These are phyloP conservation scores for Drosophila dives DNA, from an alignment of 2,888 invertebrate genomes.

Conservation along the genomic window DNA sequence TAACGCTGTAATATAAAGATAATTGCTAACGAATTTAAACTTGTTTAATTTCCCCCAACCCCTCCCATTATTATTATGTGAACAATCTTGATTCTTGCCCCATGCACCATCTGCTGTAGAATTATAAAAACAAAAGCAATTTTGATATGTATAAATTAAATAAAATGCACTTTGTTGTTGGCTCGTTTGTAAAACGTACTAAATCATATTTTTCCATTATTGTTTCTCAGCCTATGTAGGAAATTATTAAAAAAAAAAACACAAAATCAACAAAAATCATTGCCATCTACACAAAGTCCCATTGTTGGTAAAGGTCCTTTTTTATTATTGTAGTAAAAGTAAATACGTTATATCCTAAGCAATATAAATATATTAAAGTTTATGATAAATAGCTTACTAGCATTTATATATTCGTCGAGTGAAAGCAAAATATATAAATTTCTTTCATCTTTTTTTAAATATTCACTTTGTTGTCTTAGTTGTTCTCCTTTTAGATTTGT, in stretches of 20 bases:
- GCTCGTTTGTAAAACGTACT: conserved; percentile 59
- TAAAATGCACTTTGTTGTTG: conserved; percentile 66
- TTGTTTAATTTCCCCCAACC: conserved; percentile 56
- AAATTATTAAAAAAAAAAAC: not conserved
- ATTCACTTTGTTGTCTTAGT: conserved; percentile 10
- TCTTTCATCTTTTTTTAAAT: not conserved
- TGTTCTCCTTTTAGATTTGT: not conserved
- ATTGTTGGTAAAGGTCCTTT: conserved; percentile 74
- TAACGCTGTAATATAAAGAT: conserved; percentile 70
- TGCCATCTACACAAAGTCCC: conserved; percentile 62
- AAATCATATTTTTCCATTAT: conserved; percentile 41
- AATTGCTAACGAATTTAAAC: conserved; percentile 71
- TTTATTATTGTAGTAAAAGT: conserved; percentile 48
- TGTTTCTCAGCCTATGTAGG: conserved; percentile 18
- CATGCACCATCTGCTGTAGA: conserved; percentile 43
- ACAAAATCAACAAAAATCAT: conserved; percentile 40
- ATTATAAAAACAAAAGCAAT: conserved; percentile 38
- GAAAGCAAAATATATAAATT: conserved; percentile 31
- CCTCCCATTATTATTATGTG: conserved; percentile 6
- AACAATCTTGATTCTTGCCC: conserved; percentile 39
- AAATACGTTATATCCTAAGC: conserved; percentile 49
- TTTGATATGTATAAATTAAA: conserved; percentile 59
- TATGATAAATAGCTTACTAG: conserved; percentile 45
- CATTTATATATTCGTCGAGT: conserved; percentile 38
- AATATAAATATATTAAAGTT: conserved; percentile 35